Conservation (phyloP, 1,140 invertebrate genomes). For the Drosophila hydei region DNA sequence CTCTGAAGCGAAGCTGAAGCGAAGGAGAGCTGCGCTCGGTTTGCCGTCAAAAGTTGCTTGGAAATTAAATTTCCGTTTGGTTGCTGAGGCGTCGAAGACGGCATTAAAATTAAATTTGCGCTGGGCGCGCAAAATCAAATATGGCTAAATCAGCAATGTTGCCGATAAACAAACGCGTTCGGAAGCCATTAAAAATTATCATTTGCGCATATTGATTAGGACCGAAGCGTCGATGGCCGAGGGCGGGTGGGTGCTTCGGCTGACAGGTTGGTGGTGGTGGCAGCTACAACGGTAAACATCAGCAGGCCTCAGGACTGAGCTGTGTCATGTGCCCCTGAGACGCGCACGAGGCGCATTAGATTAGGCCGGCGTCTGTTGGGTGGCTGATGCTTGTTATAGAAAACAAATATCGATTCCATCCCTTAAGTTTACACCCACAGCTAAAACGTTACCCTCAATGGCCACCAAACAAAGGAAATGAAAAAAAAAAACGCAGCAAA, state of each 20-base stretch:
- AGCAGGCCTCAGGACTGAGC: constrained; percentile 7
- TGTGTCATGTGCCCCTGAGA: constrained; percentile 61
- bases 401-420: constrained; percentile 84
- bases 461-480: constrained; percentile 80
- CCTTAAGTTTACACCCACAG: constrained; percentile 73
- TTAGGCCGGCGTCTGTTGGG: constrained; percentile 61
- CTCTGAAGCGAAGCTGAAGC: not conserved
- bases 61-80: constrained; percentile 82
- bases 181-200: constrained; percentile 81
- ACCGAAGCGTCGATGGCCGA: constrained; percentile 8
- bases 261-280: not conserved
- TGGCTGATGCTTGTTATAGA: constrained; percentile 63
- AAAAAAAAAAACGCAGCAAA: constrained; percentile 42
- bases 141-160: constrained; percentile 68
- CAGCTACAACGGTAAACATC: constrained; percentile 43
- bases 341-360: constrained; percentile 65
- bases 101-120: constrained; percentile 77
- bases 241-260: not conserved
- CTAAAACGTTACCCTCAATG: constrained; percentile 72
- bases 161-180: constrained; percentile 76
- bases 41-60: constrained; percentile 53
- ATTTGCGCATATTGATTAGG: constrained; percentile 79
- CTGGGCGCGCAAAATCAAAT: constrained; percentile 52
- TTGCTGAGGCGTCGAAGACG: constrained; percentile 40
- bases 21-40: constrained; percentile 4